phyloP scores from a whole-genome alignment of 2,888 invertebrate species.

The Catocala sponsa region DNA sequence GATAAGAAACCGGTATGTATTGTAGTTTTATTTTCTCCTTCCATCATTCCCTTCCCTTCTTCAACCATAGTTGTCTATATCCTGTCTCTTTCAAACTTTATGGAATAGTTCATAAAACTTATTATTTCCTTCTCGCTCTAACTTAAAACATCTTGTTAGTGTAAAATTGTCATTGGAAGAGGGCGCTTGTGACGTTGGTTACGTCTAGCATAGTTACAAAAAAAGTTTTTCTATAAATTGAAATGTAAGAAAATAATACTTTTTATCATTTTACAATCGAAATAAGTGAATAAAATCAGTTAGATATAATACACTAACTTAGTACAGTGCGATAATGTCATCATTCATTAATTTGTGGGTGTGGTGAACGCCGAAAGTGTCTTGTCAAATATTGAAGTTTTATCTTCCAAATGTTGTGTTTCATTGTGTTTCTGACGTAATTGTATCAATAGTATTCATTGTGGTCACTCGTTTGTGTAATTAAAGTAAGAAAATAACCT shows the following conservation, averaged over 20 bases:
- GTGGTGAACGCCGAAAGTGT: slow-evolving; percentile 75
- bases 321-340: slow-evolving; percentile 37
- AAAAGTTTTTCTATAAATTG: slow-evolving; percentile 44
- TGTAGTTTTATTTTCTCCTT: slow-evolving; percentile 38
- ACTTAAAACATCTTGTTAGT: slow-evolving; percentile 69
- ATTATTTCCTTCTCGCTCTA: slow-evolving; percentile 52
- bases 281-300: slow-evolving; percentile 9
- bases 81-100: slow-evolving; percentile 60
- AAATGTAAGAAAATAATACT: slow-evolving; percentile 57
- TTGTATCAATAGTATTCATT: slow-evolving; percentile 32
- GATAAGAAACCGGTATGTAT: slow-evolving; percentile 76
- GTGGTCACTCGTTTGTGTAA: slow-evolving; percentile 20
- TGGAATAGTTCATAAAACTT: slow-evolving; percentile 12
- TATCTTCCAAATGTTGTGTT: slow-evolving; percentile 66
- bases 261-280: slow-evolving; percentile 9
- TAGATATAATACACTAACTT: neutral
- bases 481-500: slow-evolving; percentile 40
- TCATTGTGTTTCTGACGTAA: slow-evolving; percentile 54
- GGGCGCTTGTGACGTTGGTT: slow-evolving; percentile 63
- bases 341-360: slow-evolving; percentile 72
- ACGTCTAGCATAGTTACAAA: slow-evolving; percentile 34
- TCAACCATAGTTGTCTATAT: slow-evolving; percentile 22
- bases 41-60: slow-evolving; percentile 61
- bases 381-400: slow-evolving; percentile 63
- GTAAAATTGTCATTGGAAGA: slow-evolving; percentile 72